Base-by-base conservation (phyloP, 1,140 invertebrate genomes). In the Drosophila sproati region DNA sequence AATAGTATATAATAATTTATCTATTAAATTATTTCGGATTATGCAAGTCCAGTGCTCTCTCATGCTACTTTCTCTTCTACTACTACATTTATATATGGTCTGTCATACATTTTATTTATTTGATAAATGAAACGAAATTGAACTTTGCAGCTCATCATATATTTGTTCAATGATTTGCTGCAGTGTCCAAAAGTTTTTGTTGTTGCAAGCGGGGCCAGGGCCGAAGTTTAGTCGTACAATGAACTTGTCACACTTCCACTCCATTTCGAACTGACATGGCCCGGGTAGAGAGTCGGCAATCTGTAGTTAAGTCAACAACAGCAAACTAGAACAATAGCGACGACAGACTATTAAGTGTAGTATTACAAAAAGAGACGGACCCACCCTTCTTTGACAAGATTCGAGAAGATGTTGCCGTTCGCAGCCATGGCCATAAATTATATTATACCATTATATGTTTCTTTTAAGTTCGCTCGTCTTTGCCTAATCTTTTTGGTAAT, bases 401-500 rank as follows among this genome's bases (percentile, higher is more conserved):
- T 43, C 20, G 20, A 20, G 20, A 20, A 20, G 20, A 20, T 20
- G 20, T 20, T 20, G 20, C 20, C 20, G 20, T 20, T 20, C 20
- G 20, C 20, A 20, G 20, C 39, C 39, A 43, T 43, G 39, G 39
- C 3, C 39, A 43, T 43, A 43, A 43, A 43, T 43, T 43, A 43
- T 43, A 43, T 43, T 43, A 43, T 43, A 43, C n/a, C 39, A 43
- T 43, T 43, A 31, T 50, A 8, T 54, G 50, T 6, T 56, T 63
- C 34, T 63, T 63, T 63, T 45, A 28, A 39, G 41, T 39, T 59
- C 20, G 43, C 61, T 12, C 31, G 35, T 43, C 48, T 78, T 54
- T 68, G 77, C 50, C 66, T 80, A 77, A 80, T 77, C 78, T 82
- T 57, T 73, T 81, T 80, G 68, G 78, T 82, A 80, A 82, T 82